phyloP scores from a whole-genome alignment of 2,888 invertebrate species.

The Microctonus brassicae region DNA sequence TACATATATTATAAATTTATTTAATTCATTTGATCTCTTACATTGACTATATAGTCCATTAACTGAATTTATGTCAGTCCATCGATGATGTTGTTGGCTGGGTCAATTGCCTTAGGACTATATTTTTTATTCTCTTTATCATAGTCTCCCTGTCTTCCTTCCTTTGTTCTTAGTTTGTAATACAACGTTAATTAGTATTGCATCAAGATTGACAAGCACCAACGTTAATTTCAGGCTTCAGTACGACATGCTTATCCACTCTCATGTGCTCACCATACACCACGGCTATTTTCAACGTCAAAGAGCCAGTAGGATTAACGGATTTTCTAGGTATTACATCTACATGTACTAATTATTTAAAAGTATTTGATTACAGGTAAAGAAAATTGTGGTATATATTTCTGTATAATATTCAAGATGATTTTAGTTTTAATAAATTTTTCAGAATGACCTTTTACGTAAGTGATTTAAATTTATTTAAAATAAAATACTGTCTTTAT shows the following conservation, averaged over 20 bases:
- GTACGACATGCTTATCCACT: background rate
- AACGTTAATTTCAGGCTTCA: constrained; percentile 17
- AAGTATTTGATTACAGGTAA: background rate
- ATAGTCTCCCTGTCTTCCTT: background rate
- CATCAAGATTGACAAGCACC: constrained; percentile 22
- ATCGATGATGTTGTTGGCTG: constrained; percentile 22
- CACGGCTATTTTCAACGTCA: background rate
- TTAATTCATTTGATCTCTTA: background rate
- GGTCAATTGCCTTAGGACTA: constrained; percentile 14
- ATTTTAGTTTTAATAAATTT: too few species aligned
- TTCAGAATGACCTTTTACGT: background rate
- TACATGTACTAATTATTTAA: too few species aligned
- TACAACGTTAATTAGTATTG: constrained; percentile 21
- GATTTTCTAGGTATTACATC: background rate
- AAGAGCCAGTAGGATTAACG: too few species aligned
- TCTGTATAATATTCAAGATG: background rate
- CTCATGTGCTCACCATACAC: background rate
- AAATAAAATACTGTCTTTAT: background rate
- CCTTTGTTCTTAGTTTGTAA: background rate
- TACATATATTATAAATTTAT: background rate
- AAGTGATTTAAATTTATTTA: background rate
- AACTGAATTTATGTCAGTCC: constrained; percentile 31
- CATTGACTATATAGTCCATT: constrained; percentile 24
- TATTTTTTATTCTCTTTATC: background rate
- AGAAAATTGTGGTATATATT: background rate